Conservation (phyloP, 1,140 invertebrate species). For the Leptopilina boulardi region DNA sequence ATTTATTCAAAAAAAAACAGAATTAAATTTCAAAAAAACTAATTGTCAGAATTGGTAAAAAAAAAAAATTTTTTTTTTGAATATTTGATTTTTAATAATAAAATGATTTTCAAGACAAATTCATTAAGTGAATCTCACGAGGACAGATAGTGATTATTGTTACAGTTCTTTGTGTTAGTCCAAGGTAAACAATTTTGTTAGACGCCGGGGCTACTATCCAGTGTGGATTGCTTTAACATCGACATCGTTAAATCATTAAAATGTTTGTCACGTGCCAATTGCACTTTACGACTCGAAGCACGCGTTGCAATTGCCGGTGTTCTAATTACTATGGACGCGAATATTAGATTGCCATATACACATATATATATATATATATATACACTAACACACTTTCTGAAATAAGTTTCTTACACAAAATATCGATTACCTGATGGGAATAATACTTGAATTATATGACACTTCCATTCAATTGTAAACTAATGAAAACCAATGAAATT, state of each 20-base stretch:
- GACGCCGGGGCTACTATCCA: neutral
- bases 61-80: no score
- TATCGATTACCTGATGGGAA: neutral
- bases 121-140: neutral
- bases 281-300: conserved; percentile 59
- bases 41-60: neutral
- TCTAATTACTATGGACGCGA: conserved; percentile 57
- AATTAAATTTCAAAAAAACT: no score
- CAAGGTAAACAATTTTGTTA: neutral
- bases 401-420: conserved; percentile 11
- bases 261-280: conserved; percentile 59
- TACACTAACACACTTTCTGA: conserved; percentile 21
- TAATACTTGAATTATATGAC: neutral
- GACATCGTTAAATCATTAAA: conserved; percentile 38
- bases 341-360: conserved; percentile 42
- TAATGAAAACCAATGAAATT: neutral
- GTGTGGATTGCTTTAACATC: conserved; percentile 27
- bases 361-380: no score
- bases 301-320: conserved; percentile 58
- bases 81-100: neutral
- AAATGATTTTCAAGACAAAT: conserved; percentile 4
- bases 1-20: no score
- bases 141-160: neutral
- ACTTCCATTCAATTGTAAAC: conserved; percentile 35
- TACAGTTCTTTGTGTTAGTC: conserved; percentile 11